These are phyloP conservation scores for Astyanax mexicanus DNA, from an alignment of 2,797 vertebrate species.

Conservation along the genomic window DNA sequence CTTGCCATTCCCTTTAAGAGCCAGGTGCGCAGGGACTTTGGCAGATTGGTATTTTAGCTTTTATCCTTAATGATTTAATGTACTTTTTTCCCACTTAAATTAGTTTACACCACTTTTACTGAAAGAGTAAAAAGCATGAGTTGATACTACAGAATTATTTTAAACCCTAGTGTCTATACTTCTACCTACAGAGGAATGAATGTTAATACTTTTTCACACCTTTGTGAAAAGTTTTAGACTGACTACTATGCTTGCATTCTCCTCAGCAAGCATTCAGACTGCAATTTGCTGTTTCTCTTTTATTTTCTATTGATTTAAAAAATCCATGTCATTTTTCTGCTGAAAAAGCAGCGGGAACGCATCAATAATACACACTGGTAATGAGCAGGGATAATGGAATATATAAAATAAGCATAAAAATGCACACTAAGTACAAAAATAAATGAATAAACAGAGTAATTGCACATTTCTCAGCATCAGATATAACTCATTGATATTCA, in stretches of 20 bases:
- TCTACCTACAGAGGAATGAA: neutral
- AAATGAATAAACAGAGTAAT: neutral
- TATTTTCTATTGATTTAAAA: slow-evolving; percentile 15
- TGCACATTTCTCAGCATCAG: neutral
- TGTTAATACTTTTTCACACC: too few relatives aligned
- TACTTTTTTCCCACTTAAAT: too few relatives aligned
- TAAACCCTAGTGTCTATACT: too few relatives aligned
- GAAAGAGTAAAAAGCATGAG: too few relatives aligned
- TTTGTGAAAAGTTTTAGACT: too few relatives aligned
- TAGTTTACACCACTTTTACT: too few relatives aligned
- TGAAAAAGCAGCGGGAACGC: neutral
- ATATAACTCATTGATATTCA: slow-evolving; percentile 6
- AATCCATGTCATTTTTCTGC: neutral
- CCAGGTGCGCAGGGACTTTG: too few relatives aligned
- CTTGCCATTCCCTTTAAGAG: too few relatives aligned
- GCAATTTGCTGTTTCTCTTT: neutral
- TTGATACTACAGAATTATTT: too few relatives aligned
- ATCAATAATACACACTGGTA: neutral
- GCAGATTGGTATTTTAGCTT: too few relatives aligned
- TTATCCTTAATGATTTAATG: too few relatives aligned
- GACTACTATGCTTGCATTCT: neutral
- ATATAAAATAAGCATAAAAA: neutral
- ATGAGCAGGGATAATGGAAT: neutral
- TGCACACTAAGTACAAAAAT: neutral
- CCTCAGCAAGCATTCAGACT: too few relatives aligned